phyloP scores from a whole-genome alignment of 1,140 invertebrate genomes.

The Brachionus plicatilis region DNA sequence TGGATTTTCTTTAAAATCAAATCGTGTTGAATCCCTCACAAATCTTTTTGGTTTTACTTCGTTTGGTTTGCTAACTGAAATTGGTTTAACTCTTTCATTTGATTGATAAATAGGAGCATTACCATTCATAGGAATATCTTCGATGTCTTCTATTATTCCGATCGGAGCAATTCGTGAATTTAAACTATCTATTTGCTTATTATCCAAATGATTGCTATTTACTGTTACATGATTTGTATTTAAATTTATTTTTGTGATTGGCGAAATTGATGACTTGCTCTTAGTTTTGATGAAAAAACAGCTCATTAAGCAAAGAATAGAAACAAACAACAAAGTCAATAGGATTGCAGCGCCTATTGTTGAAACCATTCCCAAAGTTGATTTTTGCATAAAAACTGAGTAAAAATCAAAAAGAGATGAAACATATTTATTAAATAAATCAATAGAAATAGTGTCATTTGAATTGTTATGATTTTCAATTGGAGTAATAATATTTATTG shows the following conservation, averaged over 20 bases:
- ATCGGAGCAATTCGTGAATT: neutral
- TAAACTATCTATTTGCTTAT: neutral
- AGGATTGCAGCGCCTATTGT: neutral
- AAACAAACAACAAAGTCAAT: neutral
- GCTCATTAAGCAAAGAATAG: neutral
- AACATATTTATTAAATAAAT: neutral
- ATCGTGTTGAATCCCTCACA: neutral
- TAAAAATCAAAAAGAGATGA: neutral
- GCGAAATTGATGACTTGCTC: neutral
- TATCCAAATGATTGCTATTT: neutral
- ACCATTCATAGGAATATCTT: neutral
- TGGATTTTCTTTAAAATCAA: neutral
- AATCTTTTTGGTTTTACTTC: neutral
- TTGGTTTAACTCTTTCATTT: neutral
- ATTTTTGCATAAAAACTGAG: neutral
- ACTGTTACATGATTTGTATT: neutral
- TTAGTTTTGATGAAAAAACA: neutral
- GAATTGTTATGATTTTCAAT: neutral
- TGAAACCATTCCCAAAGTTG: neutral
- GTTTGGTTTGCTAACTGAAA: neutral
- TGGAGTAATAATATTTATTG: neutral
- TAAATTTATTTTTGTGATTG: neutral
- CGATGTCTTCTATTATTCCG: neutral
- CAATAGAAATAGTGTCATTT: neutral
- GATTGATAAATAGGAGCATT: neutral